Evolutionary conservation across 2,797 vertebrate genomes (phyloP).

Genomic region (Amazona ochrocephala): DNA sequence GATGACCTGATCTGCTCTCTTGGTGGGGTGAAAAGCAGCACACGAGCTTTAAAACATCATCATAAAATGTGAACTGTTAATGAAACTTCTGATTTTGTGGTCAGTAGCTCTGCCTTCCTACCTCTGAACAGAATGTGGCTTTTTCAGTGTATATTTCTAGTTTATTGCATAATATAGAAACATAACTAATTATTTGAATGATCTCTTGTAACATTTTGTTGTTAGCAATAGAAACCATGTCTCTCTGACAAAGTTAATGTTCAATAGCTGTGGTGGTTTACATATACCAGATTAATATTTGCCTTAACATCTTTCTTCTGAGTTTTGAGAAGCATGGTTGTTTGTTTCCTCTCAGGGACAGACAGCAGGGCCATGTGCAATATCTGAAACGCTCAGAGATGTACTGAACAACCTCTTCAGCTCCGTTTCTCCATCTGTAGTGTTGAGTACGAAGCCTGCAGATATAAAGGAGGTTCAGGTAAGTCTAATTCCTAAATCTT

Average conservation of each 20-base stretch:
- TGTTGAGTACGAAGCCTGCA: conserved; percentile 83
- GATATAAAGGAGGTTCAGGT: conserved; percentile 85
- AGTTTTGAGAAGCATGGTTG: background rate
- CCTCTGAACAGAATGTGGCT: background rate
- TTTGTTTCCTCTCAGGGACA: conserved; percentile 37
- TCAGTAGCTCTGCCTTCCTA: background rate
- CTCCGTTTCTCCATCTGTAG: conserved; percentile 81
- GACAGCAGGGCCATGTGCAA: conserved; percentile 14
- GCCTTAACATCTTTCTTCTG: background rate
- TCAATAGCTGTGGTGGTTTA: background rate
- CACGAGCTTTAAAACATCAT: background rate
- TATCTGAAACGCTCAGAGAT: conserved; percentile 73
- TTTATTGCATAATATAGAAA: background rate
- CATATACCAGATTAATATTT: background rate
- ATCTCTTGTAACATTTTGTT: background rate
- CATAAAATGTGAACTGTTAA: background rate
- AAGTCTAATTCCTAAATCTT: background rate
- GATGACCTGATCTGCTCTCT: conserved; percentile 16
- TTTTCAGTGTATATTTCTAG: background rate
- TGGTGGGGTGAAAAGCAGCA: background rate
- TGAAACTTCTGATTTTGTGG: background rate
- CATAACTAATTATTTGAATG: background rate
- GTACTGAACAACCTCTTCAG: conserved; percentile 83
- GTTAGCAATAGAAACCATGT: background rate
- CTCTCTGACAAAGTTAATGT: background rate